Conservation (phyloP, 2,888 invertebrate genomes). For the Epicampocera succincta region DNA sequence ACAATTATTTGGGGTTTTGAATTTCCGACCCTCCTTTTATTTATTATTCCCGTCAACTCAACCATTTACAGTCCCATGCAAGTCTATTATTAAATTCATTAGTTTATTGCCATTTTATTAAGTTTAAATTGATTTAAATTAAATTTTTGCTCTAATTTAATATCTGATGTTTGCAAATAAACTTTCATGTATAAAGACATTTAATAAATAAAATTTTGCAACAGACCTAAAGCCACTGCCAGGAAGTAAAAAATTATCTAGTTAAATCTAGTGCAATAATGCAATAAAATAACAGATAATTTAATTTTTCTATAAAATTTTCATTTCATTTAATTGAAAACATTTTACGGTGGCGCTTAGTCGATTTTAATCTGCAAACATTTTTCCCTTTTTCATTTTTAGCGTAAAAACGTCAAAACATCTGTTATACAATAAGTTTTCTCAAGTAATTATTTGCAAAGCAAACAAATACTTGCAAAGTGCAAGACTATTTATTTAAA, state of each 20-base stretch:
- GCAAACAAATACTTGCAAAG: conserved; percentile 16
- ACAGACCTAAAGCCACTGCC: conserved; percentile 3
- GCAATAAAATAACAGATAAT: neutral
- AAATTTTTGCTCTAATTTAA: conserved; percentile 27
- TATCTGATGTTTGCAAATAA: neutral
- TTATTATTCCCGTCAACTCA: neutral
- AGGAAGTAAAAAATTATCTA: conserved; percentile 29
- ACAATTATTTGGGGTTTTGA: too few species aligned
- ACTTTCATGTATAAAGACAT: neutral
- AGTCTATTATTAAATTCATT: neutral
- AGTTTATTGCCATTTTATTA: neutral
- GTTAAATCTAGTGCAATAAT: neutral
- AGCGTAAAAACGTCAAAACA: conserved; percentile 43
- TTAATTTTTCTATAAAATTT: conserved; percentile 6
- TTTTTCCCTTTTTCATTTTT: conserved; percentile 13
- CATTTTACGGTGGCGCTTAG: conserved; percentile 40
- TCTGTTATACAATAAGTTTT: conserved; percentile 55
- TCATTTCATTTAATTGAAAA: conserved; percentile 22
- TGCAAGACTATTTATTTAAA: conserved; percentile 6
- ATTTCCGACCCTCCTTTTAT: too few species aligned
- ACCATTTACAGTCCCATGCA: neutral
- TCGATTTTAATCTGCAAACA: neutral
- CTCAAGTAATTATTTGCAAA: conserved; percentile 44
- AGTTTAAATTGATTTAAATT: conserved; percentile 35
- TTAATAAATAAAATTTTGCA: neutral